Evolutionary conservation across 1,140 invertebrate genomes (phyloP).

Genomic region (Piezodorus guildinii): DNA sequence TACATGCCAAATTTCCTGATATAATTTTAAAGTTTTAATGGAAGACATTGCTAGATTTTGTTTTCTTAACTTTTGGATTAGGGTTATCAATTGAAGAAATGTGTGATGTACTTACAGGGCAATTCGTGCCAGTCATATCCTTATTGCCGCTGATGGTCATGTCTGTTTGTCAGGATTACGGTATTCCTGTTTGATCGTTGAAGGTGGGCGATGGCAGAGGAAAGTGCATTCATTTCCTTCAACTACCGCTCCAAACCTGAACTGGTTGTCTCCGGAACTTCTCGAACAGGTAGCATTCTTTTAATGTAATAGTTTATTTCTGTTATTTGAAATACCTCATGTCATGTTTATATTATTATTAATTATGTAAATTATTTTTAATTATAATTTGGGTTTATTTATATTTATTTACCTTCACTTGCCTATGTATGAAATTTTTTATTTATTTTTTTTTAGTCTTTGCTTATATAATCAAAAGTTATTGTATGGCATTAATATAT

Average conservation of each 20-base stretch:
- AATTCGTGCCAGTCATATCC: conserved; percentile 70
- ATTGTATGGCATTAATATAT: no score
- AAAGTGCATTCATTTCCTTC: conserved; percentile 62
- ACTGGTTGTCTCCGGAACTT: conserved; percentile 85
- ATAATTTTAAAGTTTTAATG: no score
- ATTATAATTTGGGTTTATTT: no score
- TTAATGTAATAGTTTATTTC: not conserved
- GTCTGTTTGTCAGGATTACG: conserved; percentile 63
- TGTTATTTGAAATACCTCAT: not conserved
- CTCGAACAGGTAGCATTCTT: conserved; percentile 55
- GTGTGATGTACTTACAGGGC: conserved; percentile 42
- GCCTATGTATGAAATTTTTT: no score
- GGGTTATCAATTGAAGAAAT: no score
- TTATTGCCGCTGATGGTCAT: conserved; percentile 55
- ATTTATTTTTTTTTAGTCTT: no score
- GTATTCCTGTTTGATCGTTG: conserved; percentile 58
- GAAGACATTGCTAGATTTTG: no score
- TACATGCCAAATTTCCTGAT: no score
- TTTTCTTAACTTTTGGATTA: no score
- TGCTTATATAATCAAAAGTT: no score
- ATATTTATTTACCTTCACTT: no score
- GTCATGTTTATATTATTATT: not conserved
- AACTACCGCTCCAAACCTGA: conserved; percentile 54
- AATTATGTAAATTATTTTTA: no score
- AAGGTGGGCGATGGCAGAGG: conserved; percentile 53